These are phyloP conservation scores for Columba janthina DNA, from an alignment of 2,113 vertebrate genomes.

Conservation along the genomic window DNA sequence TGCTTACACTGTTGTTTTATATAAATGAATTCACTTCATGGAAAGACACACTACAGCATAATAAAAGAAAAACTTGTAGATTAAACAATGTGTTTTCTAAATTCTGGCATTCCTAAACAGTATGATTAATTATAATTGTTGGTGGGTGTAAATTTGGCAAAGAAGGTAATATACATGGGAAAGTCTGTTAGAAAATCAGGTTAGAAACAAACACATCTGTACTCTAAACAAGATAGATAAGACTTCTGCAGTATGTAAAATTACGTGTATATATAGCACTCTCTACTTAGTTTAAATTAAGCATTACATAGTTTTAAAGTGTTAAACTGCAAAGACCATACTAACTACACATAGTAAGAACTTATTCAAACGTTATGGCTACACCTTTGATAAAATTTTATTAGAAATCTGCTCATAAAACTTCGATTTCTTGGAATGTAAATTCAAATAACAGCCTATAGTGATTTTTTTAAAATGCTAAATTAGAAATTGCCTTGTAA, in stretches of 20 bases:
- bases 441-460: constrained; percentile 39
- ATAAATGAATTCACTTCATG: background rate
- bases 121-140: background rate
- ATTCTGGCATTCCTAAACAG: background rate
- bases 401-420: constrained; percentile 34
- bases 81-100: background rate
- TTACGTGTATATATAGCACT: background rate
- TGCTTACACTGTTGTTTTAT: background rate
- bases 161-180: background rate
- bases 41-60: background rate
- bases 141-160: background rate
- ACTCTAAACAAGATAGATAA: background rate
- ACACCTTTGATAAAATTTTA: constrained; percentile 41
- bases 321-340: background rate
- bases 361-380: constrained; percentile 15
- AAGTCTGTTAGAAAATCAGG: background rate
- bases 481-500: constrained; percentile 46
- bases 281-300: background rate
- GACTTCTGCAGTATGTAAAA: background rate
- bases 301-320: background rate
- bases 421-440: constrained; percentile 27
- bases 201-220: background rate
- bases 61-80: background rate
- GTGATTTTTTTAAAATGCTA: constrained; percentile 25
- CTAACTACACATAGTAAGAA: background rate